These are phyloP conservation scores for Fringilla coelebs DNA, from an alignment of 2,797 vertebrate species.

Conservation along the genomic window DNA sequence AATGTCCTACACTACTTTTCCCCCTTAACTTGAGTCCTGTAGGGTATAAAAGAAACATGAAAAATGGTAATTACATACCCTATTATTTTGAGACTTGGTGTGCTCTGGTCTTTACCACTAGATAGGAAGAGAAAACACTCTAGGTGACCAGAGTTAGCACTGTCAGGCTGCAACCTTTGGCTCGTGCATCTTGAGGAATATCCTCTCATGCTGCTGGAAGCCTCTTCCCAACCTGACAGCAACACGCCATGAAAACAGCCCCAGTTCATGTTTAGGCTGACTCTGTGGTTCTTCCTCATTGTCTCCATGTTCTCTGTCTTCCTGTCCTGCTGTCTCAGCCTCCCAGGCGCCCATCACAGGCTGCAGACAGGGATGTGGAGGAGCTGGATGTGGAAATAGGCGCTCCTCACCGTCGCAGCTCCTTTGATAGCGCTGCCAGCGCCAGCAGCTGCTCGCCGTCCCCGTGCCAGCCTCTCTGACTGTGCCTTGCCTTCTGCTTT, in stretches of 20 bases:
- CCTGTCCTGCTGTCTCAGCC: constrained; percentile 41
- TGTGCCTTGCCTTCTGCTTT: constrained; percentile 68
- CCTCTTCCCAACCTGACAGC: background rate
- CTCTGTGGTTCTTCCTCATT: background rate
- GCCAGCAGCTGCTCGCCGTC: constrained; percentile 59
- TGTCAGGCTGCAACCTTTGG: background rate
- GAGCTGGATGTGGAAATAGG: constrained; percentile 55
- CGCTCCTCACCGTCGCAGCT: constrained; percentile 36
- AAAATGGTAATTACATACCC: background rate
- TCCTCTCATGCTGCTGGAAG: background rate
- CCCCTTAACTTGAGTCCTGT: background rate
- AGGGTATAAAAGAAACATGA: background rate
- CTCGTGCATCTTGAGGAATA: background rate
- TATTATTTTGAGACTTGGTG: background rate
- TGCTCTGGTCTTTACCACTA: background rate
- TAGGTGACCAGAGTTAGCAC: background rate
- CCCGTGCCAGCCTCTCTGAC: constrained; percentile 75
- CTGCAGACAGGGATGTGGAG: constrained; percentile 37
- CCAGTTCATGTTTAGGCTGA: background rate
- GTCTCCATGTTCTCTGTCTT: constrained; percentile 47
- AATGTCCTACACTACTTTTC: background rate
- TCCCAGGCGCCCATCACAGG: constrained; percentile 37
- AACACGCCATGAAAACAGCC: background rate
- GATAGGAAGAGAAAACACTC: background rate
- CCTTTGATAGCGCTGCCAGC: constrained; percentile 61